phyloP scores from a whole-genome alignment of 2,797 vertebrate species.

The Sciurus vulgaris region DNA sequence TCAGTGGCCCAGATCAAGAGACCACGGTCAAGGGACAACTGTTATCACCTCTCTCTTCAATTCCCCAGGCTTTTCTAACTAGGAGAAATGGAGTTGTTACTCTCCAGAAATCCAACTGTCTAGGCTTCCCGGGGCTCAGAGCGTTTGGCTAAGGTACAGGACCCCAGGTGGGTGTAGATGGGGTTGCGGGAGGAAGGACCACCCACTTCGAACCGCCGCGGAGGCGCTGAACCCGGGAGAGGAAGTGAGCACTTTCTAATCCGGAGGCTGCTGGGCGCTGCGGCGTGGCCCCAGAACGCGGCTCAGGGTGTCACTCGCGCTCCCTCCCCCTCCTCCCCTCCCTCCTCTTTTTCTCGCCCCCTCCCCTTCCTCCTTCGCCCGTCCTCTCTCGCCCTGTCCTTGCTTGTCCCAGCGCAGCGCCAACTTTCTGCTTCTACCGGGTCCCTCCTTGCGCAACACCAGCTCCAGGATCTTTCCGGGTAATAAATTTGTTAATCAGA shows the following conservation, averaged over 20 bases:
- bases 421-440: neutral
- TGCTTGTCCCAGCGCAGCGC: too few species aligned
- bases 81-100: neutral
- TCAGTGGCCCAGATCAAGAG: neutral
- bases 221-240: rapidly evolving
- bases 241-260: neutral
- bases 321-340: rapidly evolving
- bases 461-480: neutral
- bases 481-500: neutral
- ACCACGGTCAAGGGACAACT: neutral
- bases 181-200: neutral
- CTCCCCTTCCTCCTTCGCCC: neutral
- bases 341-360: rapidly evolving
- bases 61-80: neutral
- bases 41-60: neutral
- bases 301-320: neutral
- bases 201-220: neutral
- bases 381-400: too few species aligned
- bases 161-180: neutral
- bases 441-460: neutral
- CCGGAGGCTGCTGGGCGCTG: neutral
- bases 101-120: neutral
- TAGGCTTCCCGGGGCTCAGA: neutral
- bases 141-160: neutral
- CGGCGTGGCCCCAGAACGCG: too few species aligned